Conservation (phyloP, 2,797 vertebrate genomes). For the Sphenopsis melanotis region DNA sequence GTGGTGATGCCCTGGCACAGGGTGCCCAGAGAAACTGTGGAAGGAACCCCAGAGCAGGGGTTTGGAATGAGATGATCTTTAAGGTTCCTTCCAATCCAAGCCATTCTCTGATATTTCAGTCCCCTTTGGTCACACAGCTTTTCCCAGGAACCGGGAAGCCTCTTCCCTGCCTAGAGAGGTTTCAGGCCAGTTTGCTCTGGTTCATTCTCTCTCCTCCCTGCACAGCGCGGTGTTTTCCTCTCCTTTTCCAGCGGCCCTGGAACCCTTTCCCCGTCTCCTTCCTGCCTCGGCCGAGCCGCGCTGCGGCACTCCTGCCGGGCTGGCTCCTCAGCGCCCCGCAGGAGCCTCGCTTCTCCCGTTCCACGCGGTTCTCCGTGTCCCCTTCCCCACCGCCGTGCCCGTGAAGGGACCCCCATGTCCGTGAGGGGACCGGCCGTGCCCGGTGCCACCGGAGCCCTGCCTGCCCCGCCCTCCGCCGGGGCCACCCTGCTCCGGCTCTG, state of each 20-base stretch:
- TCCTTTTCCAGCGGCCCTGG: not conserved
- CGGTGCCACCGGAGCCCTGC: not conserved
- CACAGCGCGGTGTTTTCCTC: not conserved
- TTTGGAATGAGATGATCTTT: not conserved
- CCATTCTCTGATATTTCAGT: not conserved
- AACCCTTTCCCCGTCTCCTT: not conserved
- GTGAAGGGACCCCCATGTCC: fast-evolving
- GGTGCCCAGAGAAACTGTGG: not conserved
- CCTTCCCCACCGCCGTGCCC: not conserved
- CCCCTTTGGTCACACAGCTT: not conserved
- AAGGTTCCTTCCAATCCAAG: not conserved
- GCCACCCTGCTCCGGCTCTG: not conserved
- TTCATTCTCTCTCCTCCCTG: not conserved
- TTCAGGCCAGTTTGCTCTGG: not conserved
- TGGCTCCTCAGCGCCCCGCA: not conserved
- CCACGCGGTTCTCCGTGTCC: not conserved
- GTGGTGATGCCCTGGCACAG: not conserved
- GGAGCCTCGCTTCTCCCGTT: not conserved
- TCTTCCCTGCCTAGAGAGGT: not conserved
- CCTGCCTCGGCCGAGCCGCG: not conserved
- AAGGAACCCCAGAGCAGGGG: not conserved
- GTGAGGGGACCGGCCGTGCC: not conserved
- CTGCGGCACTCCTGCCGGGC: fast-evolving
- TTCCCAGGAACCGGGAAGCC: not conserved
- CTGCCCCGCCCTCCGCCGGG: not conserved